These are phyloP conservation scores for Morelia viridis DNA, from an alignment of 2,797 vertebrate species.

Conservation along the genomic window DNA sequence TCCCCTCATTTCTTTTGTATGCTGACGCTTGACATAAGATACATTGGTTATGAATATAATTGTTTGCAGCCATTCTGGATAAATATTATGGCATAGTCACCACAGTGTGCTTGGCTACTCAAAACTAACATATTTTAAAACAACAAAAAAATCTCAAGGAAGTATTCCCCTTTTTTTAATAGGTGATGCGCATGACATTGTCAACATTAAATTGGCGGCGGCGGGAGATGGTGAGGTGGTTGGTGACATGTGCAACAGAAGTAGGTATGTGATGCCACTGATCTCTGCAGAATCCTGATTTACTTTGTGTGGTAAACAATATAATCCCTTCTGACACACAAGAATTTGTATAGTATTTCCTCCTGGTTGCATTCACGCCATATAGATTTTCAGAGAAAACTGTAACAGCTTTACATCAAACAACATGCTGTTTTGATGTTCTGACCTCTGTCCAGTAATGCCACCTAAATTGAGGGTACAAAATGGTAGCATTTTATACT, in stretches of 20 bases:
- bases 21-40: neutral
- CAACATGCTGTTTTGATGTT: neutral
- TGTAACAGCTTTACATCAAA: neutral
- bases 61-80: neutral
- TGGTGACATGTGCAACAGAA: conserved; percentile 99
- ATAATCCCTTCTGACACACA: neutral
- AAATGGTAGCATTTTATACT: neutral
- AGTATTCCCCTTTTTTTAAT: conserved; percentile 41
- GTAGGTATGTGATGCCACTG: conserved; percentile 83
- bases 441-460: neutral
- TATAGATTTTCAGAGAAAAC: neutral
- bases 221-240: conserved; percentile 98
- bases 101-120: neutral
- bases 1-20: neutral
- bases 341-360: neutral
- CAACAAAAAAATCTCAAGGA: neutral
- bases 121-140: neutral
- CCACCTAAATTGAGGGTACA: neutral
- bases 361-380: neutral
- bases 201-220: conserved; percentile 97
- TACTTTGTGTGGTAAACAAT: conserved; percentile 1
- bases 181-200: conserved; percentile 99
- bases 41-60: neutral
- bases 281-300: conserved; percentile 3
- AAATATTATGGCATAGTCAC: neutral